phyloP scores from a whole-genome alignment of 2,113 vertebrate genomes.

The Prolemur simus region DNA sequence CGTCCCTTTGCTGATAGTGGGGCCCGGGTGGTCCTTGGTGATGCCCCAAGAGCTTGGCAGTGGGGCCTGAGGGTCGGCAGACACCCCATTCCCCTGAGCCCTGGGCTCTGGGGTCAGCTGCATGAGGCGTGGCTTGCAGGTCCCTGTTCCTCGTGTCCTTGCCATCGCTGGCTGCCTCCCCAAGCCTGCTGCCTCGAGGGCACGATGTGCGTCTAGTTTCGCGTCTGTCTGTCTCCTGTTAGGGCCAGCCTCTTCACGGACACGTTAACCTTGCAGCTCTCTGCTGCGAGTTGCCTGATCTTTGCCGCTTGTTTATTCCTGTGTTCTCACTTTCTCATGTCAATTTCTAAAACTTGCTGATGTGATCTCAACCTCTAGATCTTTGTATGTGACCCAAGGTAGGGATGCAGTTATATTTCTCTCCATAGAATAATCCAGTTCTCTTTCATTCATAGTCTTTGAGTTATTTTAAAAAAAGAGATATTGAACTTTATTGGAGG shows the following conservation, averaged over 20 bases:
- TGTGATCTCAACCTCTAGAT: neutral
- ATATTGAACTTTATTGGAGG: no score
- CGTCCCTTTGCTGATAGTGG: neutral
- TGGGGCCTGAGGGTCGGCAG: neutral
- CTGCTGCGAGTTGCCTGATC: neutral
- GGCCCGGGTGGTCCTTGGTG: no score
- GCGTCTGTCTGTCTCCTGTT: fast-evolving
- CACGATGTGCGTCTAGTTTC: fast-evolving
- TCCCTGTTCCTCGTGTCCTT: neutral
- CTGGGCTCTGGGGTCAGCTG: neutral
- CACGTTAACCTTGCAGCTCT: no score
- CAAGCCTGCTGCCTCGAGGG: neutral
- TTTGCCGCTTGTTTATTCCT: neutral
- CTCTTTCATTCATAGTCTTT: neutral
- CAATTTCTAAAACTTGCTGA: neutral
- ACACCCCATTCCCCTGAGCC: neutral
- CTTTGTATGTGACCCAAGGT: fast-evolving
- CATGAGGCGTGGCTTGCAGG: neutral
- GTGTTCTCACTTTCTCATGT: fast-evolving
- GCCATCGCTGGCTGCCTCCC: fast-evolving
- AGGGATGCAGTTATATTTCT: neutral
- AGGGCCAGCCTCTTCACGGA: fast-evolving
- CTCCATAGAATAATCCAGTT: neutral
- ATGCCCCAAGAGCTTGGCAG: neutral
- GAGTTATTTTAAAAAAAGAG: neutral